Evolutionary conservation across 2,797 vertebrate species (phyloP), one percentile per base, ranked within the genome.

Genomic region (Phylloscopus collybita): DNA sequence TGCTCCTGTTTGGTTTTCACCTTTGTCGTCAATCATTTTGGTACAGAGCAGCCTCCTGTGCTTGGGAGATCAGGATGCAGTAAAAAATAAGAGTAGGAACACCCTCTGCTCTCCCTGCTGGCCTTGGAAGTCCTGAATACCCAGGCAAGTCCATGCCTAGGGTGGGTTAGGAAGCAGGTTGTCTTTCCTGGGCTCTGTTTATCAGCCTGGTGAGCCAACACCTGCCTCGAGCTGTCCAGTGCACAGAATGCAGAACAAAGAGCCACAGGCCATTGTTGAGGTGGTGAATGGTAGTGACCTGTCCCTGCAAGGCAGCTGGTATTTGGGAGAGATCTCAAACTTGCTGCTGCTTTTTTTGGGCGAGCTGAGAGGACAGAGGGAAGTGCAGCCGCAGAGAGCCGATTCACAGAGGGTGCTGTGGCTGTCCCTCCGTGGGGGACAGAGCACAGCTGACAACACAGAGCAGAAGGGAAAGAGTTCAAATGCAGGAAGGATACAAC

Each of bases 401-500:
- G 3, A 30, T 30, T 38, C n/a, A 45, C 44, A 54, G 50, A 90
- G 47, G 74, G 26, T 54, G 40, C 61, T 86, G 66, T 54, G 95
- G 65, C 50, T 75, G 27, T 34, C 66, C 62, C 73, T 42, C 57
- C 29, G 0, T 0, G 2, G 81, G 92, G 73, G 54, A 45, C 14
- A 10, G 47, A 90, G 57, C 60, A n/a, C 83, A 95, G 93, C 93
- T 96, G 96, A 95, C 75, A 92, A 88, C 72, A 95, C 85, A 91
- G 56, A 93, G 71, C 36, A 6, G 50, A 74, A 74, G 92, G 90
- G 71, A 54, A 76, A 61, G 78, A 95, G 75, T 95, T 94, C 93
- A 92, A 13, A 61, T 23, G 44, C 47, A 54, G 87, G 82, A 96
- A 79, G 90, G 85, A 92, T 3, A 26, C 1, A 3, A 30, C 16